phyloP scores from a whole-genome alignment of 2,888 invertebrate species.

The Drosophila robusta region DNA sequence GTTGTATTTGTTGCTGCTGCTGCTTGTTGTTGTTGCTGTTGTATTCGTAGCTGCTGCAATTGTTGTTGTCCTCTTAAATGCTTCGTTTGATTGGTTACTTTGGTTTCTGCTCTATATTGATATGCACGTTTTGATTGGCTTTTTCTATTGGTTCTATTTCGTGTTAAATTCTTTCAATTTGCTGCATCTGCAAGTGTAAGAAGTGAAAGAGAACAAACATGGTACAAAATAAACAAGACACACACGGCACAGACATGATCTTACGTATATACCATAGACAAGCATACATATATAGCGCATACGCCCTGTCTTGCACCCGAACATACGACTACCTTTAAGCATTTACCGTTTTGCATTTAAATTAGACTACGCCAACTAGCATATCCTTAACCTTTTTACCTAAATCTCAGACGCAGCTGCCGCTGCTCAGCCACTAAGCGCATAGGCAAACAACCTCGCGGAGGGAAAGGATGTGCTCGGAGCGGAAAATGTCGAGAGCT shows the following conservation, averaged over 20 bases:
- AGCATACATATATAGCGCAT: slow-evolving; percentile 42
- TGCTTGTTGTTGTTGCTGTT: neutral
- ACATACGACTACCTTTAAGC: slow-evolving; percentile 22
- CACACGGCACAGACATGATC: slow-evolving; percentile 36
- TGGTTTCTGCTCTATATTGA: slow-evolving; percentile 47
- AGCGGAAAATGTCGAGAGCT: slow-evolving; percentile 40
- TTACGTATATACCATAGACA: slow-evolving; percentile 31
- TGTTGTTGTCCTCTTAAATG: slow-evolving; percentile 56
- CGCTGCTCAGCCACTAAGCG: slow-evolving; percentile 49
- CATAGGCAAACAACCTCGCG: slow-evolving; percentile 53
- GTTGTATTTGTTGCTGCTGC: neutral
- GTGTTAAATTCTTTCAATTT: slow-evolving; percentile 49
- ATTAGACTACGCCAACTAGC: slow-evolving; percentile 60
- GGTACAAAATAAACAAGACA: slow-evolving; percentile 51
- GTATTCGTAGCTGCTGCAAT: slow-evolving; percentile 5
- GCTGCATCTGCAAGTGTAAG: slow-evolving; percentile 75
- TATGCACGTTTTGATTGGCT: slow-evolving; percentile 67
- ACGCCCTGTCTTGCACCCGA: slow-evolving; percentile 43
- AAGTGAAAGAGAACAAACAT: slow-evolving; percentile 58
- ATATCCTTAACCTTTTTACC: slow-evolving; percentile 80
- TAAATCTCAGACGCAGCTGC: slow-evolving; percentile 58
- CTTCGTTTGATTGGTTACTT: slow-evolving; percentile 65
- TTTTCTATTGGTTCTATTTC: slow-evolving; percentile 32
- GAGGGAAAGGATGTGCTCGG: neutral
- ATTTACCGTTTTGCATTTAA: slow-evolving; percentile 64